Evolutionary conservation across 2,888 invertebrate species (phyloP), one percentile per base, ranked within the genome.

Genomic region (Capitulum mitella): DNA sequence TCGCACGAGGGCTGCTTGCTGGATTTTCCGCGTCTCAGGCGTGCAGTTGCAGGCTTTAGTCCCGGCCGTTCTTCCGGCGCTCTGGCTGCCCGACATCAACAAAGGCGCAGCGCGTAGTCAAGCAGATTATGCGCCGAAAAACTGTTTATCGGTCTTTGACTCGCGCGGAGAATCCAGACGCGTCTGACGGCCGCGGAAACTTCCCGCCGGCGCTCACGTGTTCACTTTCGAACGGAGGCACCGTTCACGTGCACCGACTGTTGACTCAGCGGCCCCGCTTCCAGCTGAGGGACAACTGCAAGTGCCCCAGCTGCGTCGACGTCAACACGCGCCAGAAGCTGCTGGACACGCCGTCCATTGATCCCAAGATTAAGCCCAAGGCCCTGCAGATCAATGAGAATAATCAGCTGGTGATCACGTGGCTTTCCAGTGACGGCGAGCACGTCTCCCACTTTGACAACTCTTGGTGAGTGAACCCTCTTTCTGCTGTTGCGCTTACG

Each of bases 271-370:
- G 10, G 5, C 61, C 29, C 58, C 80, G 79, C 37, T 82, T 78
- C 79, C 83, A 83, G 84, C 81, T 84, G 61, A 78, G 84, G 54
- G 84, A 84, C 81, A 84, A 84, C 80, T 84, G 84, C 82, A 82
- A 82, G 79, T 84, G 84, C 77, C 58, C 82, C 32, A 32, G 48
- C 16, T 84, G 84, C 78, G 80, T 84, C 40, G 83, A 84, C 80
- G 64, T 79, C 32, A 82, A 82, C 78, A 84, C 84, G 29, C 82
- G 82, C 26, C 84, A 84, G 80, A 84, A 84, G 79, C 79, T 84
- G 16, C 80, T 84, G 51, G 84, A 84, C 79, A 83, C 84, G 29
- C 82, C 83, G 29, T 74, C 82, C 1, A 76, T 85, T 43, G 82
- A 84, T 80, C 81, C 84, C 26, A 83, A 83, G 78, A 82, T 84